These are phyloP conservation scores for Columba guinea DNA, from an alignment of 2,797 vertebrate species.

Conservation along the genomic window DNA sequence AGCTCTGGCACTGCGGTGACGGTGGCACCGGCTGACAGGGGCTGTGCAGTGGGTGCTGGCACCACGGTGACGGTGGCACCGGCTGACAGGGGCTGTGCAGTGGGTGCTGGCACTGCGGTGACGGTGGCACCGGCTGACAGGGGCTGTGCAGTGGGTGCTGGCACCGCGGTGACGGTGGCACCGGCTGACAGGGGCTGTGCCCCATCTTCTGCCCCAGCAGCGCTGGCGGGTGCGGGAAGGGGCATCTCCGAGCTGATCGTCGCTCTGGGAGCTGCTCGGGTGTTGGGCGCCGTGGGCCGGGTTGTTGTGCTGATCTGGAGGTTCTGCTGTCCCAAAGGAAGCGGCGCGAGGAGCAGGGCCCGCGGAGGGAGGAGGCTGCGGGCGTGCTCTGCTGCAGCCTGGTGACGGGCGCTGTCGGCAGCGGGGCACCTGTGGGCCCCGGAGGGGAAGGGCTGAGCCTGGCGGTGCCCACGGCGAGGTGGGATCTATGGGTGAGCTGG, in stretches of 20 bases:
- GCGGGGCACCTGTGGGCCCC: not conserved
- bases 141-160: too few species aligned
- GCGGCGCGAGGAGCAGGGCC: not conserved
- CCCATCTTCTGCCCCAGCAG: accelerated
- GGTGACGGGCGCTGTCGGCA: too few species aligned
- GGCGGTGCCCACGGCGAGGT: not conserved
- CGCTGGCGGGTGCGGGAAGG: accelerated
- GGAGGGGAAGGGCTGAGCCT: not conserved
- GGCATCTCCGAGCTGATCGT: not conserved
- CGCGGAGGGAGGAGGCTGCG: not conserved
- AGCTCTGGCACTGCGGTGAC: too few species aligned
- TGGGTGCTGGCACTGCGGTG: too few species aligned
- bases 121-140: too few species aligned
- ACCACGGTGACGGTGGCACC: too few species aligned
- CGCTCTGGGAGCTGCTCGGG: accelerated
- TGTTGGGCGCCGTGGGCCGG: accelerated
- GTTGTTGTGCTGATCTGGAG: not conserved
- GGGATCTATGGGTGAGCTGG: not conserved
- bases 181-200: too few species aligned
- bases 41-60: too few species aligned
- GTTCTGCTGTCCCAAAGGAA: not conserved
- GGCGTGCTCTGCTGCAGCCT: not conserved
- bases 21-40: too few species aligned
- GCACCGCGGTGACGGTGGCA: too few species aligned
- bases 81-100: too few species aligned